Evolutionary conservation across 2,888 invertebrate species (phyloP).

Genomic region (Physocephala rufipes): DNA sequence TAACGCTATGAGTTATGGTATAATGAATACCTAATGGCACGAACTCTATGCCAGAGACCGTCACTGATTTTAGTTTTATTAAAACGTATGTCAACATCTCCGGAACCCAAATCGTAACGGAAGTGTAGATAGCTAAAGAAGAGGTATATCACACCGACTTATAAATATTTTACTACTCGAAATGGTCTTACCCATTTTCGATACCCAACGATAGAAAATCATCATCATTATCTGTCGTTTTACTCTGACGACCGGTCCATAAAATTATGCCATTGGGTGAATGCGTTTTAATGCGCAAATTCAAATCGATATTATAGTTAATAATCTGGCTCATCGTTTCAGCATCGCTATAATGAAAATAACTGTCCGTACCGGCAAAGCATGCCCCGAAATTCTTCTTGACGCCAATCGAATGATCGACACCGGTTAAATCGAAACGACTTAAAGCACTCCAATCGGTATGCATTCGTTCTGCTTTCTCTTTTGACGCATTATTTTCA

Average conservation of each 20-base stretch:
- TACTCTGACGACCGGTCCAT: conserved; percentile 80
- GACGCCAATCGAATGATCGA: conserved; percentile 55
- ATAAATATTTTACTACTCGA: background rate
- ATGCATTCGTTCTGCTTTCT: conserved; percentile 49
- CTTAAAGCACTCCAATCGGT: conserved; percentile 60
- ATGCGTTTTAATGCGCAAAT: conserved; percentile 83
- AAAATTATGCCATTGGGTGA: conserved; percentile 79
- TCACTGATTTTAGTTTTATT: conserved; percentile 89
- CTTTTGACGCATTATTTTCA: conserved; percentile 1
- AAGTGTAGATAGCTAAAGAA: conserved; percentile 64
- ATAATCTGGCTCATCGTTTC: conserved; percentile 86
- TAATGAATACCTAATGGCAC: conserved; percentile 82
- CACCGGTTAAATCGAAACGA: conserved; percentile 57
- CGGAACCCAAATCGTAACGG: conserved; percentile 87
- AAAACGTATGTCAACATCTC: conserved; percentile 84
- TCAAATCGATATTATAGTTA: conserved; percentile 86
- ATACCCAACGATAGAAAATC: conserved; percentile 89
- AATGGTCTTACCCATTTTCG: conserved; percentile 71
- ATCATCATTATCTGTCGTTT: conserved; percentile 67
- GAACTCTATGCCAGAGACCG: conserved; percentile 82
- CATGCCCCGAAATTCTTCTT: conserved; percentile 71
- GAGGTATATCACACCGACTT: background rate
- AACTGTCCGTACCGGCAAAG: conserved; percentile 86
- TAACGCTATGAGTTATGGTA: no score
- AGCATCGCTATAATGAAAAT: conserved; percentile 86